These are phyloP conservation scores for Galerucella nymphaeae DNA, from an alignment of 2,888 invertebrate genomes.

Conservation along the genomic window DNA sequence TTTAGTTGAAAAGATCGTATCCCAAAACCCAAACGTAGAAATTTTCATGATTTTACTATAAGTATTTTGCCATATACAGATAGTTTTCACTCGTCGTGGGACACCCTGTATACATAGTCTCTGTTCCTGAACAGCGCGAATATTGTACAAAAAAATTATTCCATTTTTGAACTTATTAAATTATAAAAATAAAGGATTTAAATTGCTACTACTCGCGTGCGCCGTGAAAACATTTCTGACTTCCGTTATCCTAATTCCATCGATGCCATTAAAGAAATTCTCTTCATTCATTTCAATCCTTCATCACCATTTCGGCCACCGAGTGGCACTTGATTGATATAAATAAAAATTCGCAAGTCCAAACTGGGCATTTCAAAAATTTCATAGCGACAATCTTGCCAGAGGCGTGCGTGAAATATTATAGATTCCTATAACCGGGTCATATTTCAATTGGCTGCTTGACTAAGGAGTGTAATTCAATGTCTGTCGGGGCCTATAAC, in stretches of 20 bases:
- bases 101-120: too few relatives aligned
- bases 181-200: background rate
- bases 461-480: too few relatives aligned
- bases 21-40: too few relatives aligned
- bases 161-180: background rate
- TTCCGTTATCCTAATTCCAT: background rate
- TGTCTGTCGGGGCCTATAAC: too few relatives aligned
- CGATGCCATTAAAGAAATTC: background rate
- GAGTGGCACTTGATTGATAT: conserved; percentile 23
- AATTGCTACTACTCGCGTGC: background rate
- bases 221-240: background rate
- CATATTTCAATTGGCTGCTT: too few relatives aligned
- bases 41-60: too few relatives aligned
- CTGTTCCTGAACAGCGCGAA: too few relatives aligned
- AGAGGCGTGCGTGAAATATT: background rate
- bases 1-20: too few relatives aligned
- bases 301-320: conserved; percentile 17
- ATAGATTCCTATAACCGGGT: too few relatives aligned
- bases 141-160: background rate
- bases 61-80: too few relatives aligned
- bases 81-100: too few relatives aligned
- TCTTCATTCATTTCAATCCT: conserved; percentile 5
- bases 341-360: conserved; percentile 13
- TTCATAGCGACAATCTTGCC: background rate
- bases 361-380: background rate